Percentiles rank a stretch among this genome's conserved stretches.
Conservation (phyloP, 2,888 invertebrate species). For the Oligia latruncula region DNA sequence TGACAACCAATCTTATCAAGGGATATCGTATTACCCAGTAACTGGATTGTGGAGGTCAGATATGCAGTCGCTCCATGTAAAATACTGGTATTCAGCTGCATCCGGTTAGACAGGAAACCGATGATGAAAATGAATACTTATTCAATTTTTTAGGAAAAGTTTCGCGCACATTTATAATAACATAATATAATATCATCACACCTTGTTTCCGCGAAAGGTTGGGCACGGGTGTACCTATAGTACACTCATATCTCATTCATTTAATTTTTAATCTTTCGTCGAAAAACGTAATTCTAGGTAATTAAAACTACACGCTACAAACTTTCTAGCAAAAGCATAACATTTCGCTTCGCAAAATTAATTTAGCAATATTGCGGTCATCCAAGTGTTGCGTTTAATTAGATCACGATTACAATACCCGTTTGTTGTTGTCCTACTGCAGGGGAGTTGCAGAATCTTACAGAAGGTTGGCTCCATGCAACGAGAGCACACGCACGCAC, state of each 20-base stretch:
- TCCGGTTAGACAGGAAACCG: no score
- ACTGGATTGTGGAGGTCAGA: no score
- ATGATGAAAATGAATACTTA: background rate
- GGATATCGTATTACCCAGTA: no score
- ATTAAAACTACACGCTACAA: background rate
- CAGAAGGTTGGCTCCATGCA: background rate
- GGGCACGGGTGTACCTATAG: no score
- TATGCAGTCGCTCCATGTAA: no score
- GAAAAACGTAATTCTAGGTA: background rate
- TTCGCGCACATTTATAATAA: background rate
- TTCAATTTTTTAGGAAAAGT: background rate
- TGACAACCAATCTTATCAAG: no score
- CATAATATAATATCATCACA: no score
- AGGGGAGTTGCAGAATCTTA: background rate
- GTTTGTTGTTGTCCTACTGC: background rate
- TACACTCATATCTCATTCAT: no score
- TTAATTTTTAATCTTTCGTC: background rate
- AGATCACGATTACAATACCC: background rate
- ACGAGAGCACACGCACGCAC: background rate
- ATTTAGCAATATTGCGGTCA: background rate
- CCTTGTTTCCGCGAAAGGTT: no score
- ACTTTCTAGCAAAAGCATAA: background rate
- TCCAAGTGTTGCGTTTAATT: conserved; percentile 8
- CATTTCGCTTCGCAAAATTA: background rate
- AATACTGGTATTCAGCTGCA: no score